Percentiles rank a stretch among this genome's conserved stretches.
Evolutionary conservation across 2,888 invertebrate genomes (phyloP).

Genomic region (Agrotis segetum): DNA sequence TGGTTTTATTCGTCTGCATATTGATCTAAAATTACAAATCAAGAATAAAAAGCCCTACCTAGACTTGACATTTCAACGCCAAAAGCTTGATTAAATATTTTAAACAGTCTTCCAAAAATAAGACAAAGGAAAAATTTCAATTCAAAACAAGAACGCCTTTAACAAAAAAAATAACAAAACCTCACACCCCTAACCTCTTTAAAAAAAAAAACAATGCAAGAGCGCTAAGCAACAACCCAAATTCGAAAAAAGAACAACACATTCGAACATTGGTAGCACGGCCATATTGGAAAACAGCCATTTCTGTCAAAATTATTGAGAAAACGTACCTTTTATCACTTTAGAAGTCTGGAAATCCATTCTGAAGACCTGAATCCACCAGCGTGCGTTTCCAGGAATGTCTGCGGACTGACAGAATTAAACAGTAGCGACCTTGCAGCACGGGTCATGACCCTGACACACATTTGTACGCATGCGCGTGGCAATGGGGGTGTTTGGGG

Average conservation of each 20-base stretch:
- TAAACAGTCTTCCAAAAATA: not conserved
- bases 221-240: slow-evolving; percentile 43
- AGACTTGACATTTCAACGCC: not conserved
- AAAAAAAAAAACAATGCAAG: slow-evolving; percentile 11
- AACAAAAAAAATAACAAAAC: slow-evolving; percentile 12
- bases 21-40: not conserved
- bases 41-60: not conserved
- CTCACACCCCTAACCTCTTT: slow-evolving; percentile 11
- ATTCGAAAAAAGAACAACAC: slow-evolving; percentile 40
- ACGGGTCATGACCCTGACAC: slow-evolving; percentile 86
- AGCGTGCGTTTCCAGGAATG: slow-evolving; percentile 52
- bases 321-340: slow-evolving; percentile 73
- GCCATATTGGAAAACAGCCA: slow-evolving; percentile 25
- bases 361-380: slow-evolving; percentile 38
- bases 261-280: not conserved
- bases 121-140: slow-evolving; percentile 7
- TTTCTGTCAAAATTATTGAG: not conserved
- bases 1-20: not conserved
- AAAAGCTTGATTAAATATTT: slow-evolving; percentile 2
- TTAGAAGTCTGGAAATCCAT: slow-evolving; percentile 81
- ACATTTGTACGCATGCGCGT: slow-evolving; percentile 82
- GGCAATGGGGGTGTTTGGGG: slow-evolving; percentile 18
- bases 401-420: slow-evolving; percentile 74
- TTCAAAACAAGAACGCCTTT: slow-evolving; percentile 7
- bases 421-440: slow-evolving; percentile 87